Evolutionary conservation across 2,113 vertebrate species (phyloP).

Genomic region (Rhinolophus ferrumequinum): DNA sequence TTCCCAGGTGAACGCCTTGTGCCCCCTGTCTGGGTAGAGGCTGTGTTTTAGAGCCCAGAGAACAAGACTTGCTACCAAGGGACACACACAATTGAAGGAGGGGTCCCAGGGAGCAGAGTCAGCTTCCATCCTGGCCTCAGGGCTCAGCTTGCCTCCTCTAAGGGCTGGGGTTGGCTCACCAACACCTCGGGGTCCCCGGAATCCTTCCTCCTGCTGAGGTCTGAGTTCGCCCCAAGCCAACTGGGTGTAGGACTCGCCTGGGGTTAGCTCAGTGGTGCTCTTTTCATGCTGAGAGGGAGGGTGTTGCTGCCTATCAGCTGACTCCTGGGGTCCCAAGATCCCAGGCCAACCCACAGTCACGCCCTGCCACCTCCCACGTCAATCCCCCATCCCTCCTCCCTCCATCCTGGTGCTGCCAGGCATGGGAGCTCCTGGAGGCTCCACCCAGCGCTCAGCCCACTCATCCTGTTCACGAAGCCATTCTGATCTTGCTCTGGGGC

Average conservation of each 20-base stretch:
- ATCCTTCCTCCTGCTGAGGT: background rate
- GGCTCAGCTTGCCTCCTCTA: background rate
- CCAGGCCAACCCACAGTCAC: background rate
- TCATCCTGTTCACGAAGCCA: fast-evolving
- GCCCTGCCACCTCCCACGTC: fast-evolving
- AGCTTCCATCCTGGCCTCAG: background rate
- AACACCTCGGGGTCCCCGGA: fast-evolving
- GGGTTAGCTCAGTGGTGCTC: background rate
- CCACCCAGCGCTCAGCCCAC: background rate
- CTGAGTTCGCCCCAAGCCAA: background rate
- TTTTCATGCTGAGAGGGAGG: background rate
- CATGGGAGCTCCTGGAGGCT: fast-evolving
- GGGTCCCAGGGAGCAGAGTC: background rate
- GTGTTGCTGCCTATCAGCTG: background rate
- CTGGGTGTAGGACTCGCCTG: background rate
- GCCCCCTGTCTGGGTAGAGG: background rate
- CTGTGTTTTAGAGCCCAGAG: background rate
- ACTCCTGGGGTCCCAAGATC: background rate
- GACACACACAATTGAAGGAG: background rate
- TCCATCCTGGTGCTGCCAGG: background rate
- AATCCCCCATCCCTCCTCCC: background rate
- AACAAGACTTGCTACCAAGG: too few species aligned
- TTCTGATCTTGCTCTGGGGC: background rate
- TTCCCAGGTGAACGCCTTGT: fast-evolving
- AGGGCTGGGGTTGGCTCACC: background rate